Conservation (phyloP, 1,140 invertebrate genomes). For the Drosophila virilis region DNA sequence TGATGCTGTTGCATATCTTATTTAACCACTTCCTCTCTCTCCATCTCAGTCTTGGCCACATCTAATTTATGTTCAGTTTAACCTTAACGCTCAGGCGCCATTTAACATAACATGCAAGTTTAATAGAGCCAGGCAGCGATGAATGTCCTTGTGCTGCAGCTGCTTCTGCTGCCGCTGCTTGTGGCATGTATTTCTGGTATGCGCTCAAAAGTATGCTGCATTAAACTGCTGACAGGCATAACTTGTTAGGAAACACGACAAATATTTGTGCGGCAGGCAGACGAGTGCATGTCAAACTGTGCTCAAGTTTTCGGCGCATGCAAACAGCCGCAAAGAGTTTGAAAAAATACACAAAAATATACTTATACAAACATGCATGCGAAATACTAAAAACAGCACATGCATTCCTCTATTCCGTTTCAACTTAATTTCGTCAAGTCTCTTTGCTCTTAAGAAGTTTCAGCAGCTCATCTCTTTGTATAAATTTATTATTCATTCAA, state of each 20-base stretch:
- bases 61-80: constrained; percentile 78
- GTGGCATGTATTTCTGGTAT: constrained; percentile 41
- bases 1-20: constrained; percentile 19
- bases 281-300: constrained; percentile 69
- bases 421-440: constrained; percentile 1
- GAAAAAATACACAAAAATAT: not conserved
- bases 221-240: constrained; percentile 75
- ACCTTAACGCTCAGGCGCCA: constrained; percentile 76
- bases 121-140: constrained; percentile 64
- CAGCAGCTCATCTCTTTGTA: constrained; percentile 32
- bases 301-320: constrained; percentile 33
- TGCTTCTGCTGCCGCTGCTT: constrained; percentile 8
- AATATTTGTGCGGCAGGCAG: constrained; percentile 50
- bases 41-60: constrained; percentile 8
- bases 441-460: not conserved
- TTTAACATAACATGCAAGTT: constrained; percentile 78
- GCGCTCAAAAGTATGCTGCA: constrained; percentile 45
- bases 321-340: not conserved
- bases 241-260: constrained; percentile 60
- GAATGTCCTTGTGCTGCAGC: constrained; percentile 57
- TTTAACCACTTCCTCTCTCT: constrained; percentile 16
- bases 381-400: not conserved
- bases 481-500: constrained; percentile 77
- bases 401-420: constrained; percentile 1
- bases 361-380: not conserved